Conservation (phyloP, 2,888 invertebrate genomes). For the Oasisia sp. region DNA sequence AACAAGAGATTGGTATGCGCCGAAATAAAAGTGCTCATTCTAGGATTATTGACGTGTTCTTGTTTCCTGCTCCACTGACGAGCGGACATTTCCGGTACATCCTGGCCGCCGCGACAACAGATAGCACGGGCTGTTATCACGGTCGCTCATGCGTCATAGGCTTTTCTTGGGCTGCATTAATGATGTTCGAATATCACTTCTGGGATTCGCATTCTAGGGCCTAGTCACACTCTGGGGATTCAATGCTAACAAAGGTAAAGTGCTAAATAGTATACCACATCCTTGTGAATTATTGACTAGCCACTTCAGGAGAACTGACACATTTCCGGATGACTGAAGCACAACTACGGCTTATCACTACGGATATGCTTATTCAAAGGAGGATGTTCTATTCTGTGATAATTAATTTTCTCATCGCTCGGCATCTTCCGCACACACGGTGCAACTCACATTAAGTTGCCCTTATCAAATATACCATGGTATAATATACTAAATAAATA, state of each 20-base stretch:
- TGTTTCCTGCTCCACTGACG: not conserved
- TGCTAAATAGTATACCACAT: not conserved
- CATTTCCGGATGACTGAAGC: not conserved
- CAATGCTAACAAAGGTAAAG: too few species aligned
- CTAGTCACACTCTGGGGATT: too few species aligned
- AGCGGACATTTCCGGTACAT: not conserved
- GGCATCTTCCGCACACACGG: too few species aligned
- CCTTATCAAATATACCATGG: too few species aligned
- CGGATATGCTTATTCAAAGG: not conserved
- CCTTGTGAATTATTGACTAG: not conserved
- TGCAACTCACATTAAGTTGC: too few species aligned
- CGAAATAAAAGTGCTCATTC: constrained; percentile 4
- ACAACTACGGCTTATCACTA: not conserved
- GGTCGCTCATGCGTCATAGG: not conserved
- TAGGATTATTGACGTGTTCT: not conserved
- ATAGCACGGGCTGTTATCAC: not conserved
- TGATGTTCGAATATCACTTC: not conserved
- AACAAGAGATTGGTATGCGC: not conserved
- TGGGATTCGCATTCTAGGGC: not conserved
- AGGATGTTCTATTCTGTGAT: too few species aligned
- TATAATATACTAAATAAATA: too few species aligned
- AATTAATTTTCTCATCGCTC: too few species aligned
- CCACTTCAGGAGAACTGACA: not conserved
- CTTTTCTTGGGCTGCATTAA: not conserved
- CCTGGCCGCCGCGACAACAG: not conserved